Percentiles rank a stretch among this genome's conserved stretches.
Evolutionary conservation across 2,113 vertebrate genomes (phyloP).

Genomic region (Formicarius rufipectus): DNA sequence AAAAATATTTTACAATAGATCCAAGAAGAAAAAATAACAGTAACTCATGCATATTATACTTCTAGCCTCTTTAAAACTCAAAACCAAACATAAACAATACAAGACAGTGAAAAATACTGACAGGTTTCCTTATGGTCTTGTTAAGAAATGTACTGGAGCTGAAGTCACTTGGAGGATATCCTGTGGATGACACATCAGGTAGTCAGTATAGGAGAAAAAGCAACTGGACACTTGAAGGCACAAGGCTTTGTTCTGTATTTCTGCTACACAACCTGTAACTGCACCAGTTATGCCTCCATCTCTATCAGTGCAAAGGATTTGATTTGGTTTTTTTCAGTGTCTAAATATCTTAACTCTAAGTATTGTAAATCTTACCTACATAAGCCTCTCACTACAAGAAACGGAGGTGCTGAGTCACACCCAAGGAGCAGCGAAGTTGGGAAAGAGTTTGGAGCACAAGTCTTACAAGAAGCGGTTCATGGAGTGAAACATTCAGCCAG

Average conservation of each 20-base stretch:
- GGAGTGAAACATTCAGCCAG: neutral
- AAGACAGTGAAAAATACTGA: neutral
- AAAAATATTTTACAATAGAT: conserved; percentile 28
- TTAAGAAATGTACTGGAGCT: neutral
- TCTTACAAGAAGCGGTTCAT: accelerated
- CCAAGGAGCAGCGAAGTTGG: accelerated
- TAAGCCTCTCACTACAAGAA: neutral
- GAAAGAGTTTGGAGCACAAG: neutral
- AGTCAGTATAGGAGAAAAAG: neutral
- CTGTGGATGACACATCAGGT: neutral
- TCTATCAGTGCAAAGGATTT: neutral
- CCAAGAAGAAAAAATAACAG: conserved; percentile 43
- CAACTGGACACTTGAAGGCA: neutral
- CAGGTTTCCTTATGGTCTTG: neutral
- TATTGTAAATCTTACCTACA: neutral
- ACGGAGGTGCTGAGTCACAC: accelerated
- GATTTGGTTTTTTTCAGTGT: neutral
- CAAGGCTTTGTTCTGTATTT: neutral
- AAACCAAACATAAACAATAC: conserved; percentile 6
- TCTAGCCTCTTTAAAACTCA: neutral
- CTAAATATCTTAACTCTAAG: neutral
- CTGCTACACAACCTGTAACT: neutral
- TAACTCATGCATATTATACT: neutral
- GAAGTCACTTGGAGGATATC: conserved; percentile 8
- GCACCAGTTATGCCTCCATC: neutral